These are phyloP conservation scores for Tenthredo amoena DNA, from an alignment of 2,888 invertebrate species.

Conservation along the genomic window DNA sequence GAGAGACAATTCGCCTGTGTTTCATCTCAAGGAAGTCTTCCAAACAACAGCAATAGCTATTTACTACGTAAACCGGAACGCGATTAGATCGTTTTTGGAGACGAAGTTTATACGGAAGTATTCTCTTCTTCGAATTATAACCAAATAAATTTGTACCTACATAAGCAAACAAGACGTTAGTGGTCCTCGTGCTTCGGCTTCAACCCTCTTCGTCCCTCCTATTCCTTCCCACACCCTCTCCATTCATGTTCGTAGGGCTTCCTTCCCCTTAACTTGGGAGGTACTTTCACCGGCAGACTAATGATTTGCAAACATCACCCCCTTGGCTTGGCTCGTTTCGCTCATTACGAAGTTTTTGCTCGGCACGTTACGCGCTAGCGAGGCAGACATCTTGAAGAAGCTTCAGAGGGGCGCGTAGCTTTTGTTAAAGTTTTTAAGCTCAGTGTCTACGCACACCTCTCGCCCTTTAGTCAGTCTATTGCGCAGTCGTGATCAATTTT, in stretches of 20 bases:
- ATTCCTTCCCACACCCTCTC: background rate
- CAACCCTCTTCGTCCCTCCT: constrained; percentile 39
- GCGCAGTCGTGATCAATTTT: constrained; percentile 1
- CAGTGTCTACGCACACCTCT: constrained; percentile 29
- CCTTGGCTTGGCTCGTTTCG: constrained; percentile 64
- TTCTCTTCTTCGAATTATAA: background rate
- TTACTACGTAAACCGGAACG: background rate
- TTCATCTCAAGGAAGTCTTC: background rate
- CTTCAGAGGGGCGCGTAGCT: constrained; percentile 50
- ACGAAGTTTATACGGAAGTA: background rate
- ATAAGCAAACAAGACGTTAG: constrained; percentile 39
- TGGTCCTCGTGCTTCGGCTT: constrained; percentile 33
- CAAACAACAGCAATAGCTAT: background rate
- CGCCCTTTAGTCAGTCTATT: background rate
- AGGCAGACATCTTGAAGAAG: constrained; percentile 67
- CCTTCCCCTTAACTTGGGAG: constrained; percentile 56
- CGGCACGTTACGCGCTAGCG: constrained; percentile 62
- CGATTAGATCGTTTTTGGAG: background rate
- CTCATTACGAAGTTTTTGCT: constrained; percentile 71
- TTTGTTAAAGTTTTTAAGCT: constrained; percentile 46
- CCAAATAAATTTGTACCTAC: background rate
- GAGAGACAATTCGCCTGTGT: background rate
- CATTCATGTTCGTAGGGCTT: constrained; percentile 54
- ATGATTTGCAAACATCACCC: constrained; percentile 76
- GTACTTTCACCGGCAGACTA: constrained; percentile 68